Evolutionary conservation across 2,113 vertebrate genomes (phyloP), one percentile per base, ranked within the genome.

Genomic region (Phaethon lepturus): DNA sequence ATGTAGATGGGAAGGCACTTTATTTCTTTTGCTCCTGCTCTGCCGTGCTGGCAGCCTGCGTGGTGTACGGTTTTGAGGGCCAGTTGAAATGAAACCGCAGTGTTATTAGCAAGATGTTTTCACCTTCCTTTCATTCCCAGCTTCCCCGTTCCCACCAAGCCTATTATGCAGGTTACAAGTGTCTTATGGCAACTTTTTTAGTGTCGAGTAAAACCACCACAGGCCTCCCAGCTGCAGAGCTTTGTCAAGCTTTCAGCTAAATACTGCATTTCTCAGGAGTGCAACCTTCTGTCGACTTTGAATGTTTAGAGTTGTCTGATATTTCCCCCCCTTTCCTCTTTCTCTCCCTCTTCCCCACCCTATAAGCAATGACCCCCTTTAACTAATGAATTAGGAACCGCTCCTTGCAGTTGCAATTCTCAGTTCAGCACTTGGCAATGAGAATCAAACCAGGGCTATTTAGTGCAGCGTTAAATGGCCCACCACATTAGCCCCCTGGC

Each of bases 351-450:
- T 85, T 90, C 89, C 96, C 94, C 97, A 96, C 97, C 97, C 96
- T 96, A 97, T 97, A 97, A 98, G 98, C 98, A 98, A 97, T 98
- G 98, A 98, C 98, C 98, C 98, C 98, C 98, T 98, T 98, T 98
- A 98, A 96, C 93, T 98, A 98, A 98, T 97, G 96, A 98, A 98
- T 98, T 97, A 98, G 97, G 98, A 98, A 97, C 96, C 85, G 80
- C 96, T 98, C 97, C 96, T 38, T 96, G 98, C 96, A 97, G 97
- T 97, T 97, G 97, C 98, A 98, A 98, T 98, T 98, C 98, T 98
- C 98, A 98, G 97, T 98, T 98, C 98, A 72, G 97, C 97, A 98
- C 98, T 98, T 98, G 98, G 98, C 98, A 98, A 40, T 86, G 97
- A 96, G 98, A 98, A 97, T 96, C 97, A 98, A 98, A 98, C 96